phyloP scores from a whole-genome alignment of 92 coral and sea anemone species.

The Heliopora coerulea region DNA sequence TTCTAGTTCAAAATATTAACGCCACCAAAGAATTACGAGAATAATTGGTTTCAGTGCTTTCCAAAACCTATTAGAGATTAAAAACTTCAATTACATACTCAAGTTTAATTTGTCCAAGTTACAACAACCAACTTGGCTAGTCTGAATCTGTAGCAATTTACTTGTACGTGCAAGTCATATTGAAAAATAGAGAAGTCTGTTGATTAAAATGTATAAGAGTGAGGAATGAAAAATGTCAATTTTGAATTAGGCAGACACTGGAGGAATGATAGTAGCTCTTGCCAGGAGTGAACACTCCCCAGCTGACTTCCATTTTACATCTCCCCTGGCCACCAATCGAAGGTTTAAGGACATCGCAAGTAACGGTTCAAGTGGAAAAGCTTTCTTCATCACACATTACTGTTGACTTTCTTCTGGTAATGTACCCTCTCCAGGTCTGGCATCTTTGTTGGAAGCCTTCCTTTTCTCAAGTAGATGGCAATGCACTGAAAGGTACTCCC shows the following conservation, averaged over 20 bases:
- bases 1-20: too few relatives aligned
- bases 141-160: too few relatives aligned
- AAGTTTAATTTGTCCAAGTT: too few relatives aligned
- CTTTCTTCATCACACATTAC: not conserved
- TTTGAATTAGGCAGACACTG: not conserved
- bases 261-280: not conserved
- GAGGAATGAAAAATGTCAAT: too few relatives aligned
- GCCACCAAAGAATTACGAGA: too few relatives aligned
- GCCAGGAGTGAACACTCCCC: not conserved
- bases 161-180: too few relatives aligned
- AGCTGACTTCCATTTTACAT: not conserved
- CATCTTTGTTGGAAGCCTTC: not conserved
- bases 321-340: slow-evolving; percentile 5
- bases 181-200: too few relatives aligned
- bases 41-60: too few relatives aligned
- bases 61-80: too few relatives aligned
- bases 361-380: not conserved
- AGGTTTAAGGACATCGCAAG: not conserved
- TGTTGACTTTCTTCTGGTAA: not conserved
- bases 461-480: not conserved
- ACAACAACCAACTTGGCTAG: too few relatives aligned
- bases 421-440: not conserved
- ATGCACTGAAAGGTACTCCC: not conserved
- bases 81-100: too few relatives aligned
- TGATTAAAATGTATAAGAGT: too few relatives aligned